These are phyloP conservation scores for Cosmopolites sordidus DNA, from an alignment of 2,888 invertebrate species.

Conservation along the genomic window DNA sequence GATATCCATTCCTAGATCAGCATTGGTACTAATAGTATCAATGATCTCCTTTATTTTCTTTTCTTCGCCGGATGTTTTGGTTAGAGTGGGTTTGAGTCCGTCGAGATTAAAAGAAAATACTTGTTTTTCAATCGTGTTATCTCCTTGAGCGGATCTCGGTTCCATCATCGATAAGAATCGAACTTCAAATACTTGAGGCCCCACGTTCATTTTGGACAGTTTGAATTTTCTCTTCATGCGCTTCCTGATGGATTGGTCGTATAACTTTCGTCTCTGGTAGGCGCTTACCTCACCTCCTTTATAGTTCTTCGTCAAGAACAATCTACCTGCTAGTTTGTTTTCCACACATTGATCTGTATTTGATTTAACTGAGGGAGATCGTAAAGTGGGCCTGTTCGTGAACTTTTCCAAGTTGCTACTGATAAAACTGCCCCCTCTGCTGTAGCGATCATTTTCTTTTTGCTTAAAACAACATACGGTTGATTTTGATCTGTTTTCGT, in stretches of 20 bases:
- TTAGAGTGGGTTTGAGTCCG: no score
- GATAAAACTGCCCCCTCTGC: slow-evolving; percentile 5
- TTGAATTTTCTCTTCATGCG: slow-evolving; percentile 28
- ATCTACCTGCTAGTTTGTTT: slow-evolving; percentile 24
- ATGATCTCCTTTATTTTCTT: not conserved
- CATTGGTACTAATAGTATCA: not conserved
- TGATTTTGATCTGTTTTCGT: slow-evolving; percentile 23
- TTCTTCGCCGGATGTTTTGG: not conserved
- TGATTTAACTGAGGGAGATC: slow-evolving; percentile 20
- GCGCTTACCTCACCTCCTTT: slow-evolving; percentile 28
- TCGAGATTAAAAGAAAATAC: not conserved
- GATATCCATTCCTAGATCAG: not conserved
- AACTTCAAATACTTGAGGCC: slow-evolving; percentile 34
- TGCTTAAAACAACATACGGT: slow-evolving; percentile 21
- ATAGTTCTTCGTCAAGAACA: slow-evolving; percentile 34
- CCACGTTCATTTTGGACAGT: slow-evolving; percentile 13
- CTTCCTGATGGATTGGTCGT: slow-evolving; percentile 30
- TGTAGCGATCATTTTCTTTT: not conserved
- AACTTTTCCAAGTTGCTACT: slow-evolving; percentile 23
- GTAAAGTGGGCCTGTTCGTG: slow-evolving; percentile 15
- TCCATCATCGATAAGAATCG: slow-evolving; percentile 30
- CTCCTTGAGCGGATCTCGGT: not conserved
- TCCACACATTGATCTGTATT: slow-evolving; percentile 24
- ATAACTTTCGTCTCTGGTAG: slow-evolving; percentile 33
- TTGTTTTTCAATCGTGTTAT: not conserved